These are phyloP conservation scores for Lumbricus terrestris DNA, from an alignment of 2,888 invertebrate species.

Conservation along the genomic window DNA sequence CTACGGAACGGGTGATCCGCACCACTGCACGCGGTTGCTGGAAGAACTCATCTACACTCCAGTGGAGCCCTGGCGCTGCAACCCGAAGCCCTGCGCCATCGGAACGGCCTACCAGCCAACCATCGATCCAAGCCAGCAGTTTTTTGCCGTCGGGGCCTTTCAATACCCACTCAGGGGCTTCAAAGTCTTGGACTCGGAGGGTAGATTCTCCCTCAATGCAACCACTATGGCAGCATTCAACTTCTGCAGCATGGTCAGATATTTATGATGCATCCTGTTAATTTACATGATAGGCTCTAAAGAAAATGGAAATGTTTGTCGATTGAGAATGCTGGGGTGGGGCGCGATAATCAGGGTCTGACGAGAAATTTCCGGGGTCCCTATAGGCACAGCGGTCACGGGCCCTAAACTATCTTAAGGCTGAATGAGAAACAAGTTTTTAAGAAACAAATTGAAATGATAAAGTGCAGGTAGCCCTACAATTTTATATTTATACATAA, in stretches of 20 bases:
- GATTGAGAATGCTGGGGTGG: neutral
- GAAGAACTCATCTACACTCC: slow-evolving; percentile 34
- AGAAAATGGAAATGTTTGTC: no score
- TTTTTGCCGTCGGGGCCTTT: slow-evolving; percentile 34
- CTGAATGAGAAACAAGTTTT: no score
- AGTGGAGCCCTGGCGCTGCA: slow-evolving; percentile 28
- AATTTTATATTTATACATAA: no score
- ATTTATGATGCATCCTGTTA: neutral
- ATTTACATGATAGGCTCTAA: neutral
- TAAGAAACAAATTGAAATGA: no score
- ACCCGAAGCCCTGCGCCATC: slow-evolving; percentile 52
- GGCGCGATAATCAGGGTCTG: no score
- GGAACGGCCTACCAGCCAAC: slow-evolving; percentile 37
- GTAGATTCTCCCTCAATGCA: slow-evolving; percentile 21
- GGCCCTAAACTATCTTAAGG: no score
- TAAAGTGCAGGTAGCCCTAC: no score
- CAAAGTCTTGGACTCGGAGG: slow-evolving; percentile 20
- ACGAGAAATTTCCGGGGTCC: no score
- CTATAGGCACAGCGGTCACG: no score
- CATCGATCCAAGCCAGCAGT: slow-evolving; percentile 22
- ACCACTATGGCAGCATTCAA: slow-evolving; percentile 12
- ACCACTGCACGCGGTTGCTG: slow-evolving; percentile 40
- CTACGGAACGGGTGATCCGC: slow-evolving; percentile 44
- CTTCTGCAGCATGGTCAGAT: slow-evolving; percentile 35
- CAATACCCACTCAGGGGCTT: slow-evolving; percentile 25